Conservation (phyloP, 2,113 vertebrate genomes). For the Neogobius melanostomus region DNA sequence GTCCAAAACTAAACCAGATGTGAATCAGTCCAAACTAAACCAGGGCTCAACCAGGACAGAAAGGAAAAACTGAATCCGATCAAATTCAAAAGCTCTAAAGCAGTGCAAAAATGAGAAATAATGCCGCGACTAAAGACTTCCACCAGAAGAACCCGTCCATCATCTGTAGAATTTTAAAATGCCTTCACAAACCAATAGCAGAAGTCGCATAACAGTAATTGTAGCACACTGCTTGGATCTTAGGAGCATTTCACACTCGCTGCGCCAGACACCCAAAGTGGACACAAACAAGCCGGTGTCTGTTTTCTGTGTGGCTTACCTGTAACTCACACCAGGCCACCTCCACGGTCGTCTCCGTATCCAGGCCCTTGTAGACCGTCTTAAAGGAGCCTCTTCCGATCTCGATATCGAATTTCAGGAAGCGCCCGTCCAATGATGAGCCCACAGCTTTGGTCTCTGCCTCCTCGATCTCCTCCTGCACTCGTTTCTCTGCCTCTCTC, state of each 20-base stretch:
- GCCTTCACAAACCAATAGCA: too few species aligned
- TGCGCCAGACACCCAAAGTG: not conserved
- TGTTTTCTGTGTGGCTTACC: slow-evolving; percentile 73
- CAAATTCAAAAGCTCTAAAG: too few species aligned
- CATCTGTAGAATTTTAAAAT: too few species aligned
- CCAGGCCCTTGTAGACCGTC: slow-evolving; percentile 97
- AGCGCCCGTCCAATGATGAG: slow-evolving; percentile 93
- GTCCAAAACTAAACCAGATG: not conserved
- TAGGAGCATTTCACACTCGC: not conserved
- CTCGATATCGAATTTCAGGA: slow-evolving; percentile 98
- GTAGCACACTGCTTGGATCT: not conserved
- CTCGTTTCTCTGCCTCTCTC: slow-evolving; percentile 80
- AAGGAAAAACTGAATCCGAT: too few species aligned
- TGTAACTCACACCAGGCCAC: slow-evolving; percentile 98
- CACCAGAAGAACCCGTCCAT: too few species aligned
- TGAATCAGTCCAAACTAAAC: not conserved
- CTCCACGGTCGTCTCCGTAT: slow-evolving; percentile 97
- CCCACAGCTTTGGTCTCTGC: slow-evolving; percentile 96
- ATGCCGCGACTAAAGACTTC: too few species aligned
- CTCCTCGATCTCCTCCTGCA: slow-evolving; percentile 90
- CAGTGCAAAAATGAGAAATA: too few species aligned
- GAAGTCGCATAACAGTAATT: not conserved
- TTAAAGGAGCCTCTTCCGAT: slow-evolving; percentile 97
- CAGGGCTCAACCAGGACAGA: not conserved
- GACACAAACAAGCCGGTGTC: slow-evolving; percentile 2